Conservation (phyloP, 2,888 invertebrate species). For the Limnephilus auricula region DNA sequence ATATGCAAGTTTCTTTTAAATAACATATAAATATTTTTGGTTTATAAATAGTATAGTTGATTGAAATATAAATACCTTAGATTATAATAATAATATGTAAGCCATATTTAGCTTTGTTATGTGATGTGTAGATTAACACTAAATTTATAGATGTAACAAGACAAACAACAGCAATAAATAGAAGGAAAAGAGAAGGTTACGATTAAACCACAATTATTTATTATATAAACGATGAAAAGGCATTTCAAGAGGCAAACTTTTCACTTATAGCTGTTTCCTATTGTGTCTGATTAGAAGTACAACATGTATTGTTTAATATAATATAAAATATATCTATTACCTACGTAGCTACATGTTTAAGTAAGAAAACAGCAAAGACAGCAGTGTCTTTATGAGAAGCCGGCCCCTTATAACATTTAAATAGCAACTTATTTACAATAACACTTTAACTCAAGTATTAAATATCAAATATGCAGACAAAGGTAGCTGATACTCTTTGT, state of each 20-base stretch:
- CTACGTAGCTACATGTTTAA: no score
- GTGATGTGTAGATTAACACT: conserved; percentile 14
- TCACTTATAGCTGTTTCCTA: neutral
- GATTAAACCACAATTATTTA: neutral
- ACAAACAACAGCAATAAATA: conserved; percentile 33
- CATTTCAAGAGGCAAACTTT: neutral
- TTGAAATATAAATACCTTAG: conserved; percentile 19
- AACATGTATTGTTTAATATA: neutral
- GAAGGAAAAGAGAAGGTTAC: conserved; percentile 1
- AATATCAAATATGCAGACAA: neutral
- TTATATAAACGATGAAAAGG: neutral
- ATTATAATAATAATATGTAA: conserved; percentile 11
- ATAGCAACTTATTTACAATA: conserved; percentile 6
- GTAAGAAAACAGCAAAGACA: neutral
- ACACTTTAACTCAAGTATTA: neutral
- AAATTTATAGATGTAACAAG: neutral
- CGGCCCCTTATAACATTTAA: neutral
- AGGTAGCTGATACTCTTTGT: neutral
- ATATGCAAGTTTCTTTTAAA: conserved; percentile 45
- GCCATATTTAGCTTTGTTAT: conserved; percentile 24
- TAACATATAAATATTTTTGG: conserved; percentile 48
- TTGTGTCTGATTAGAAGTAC: neutral
- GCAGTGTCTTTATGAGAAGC: neutral
- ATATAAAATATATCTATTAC: neutral
- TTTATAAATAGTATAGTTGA: conserved; percentile 27